Evolutionary conservation across 2,797 vertebrate species (phyloP), one percentile per base, ranked within the genome.

Genomic region (Lepilemur ruficaudatus): DNA sequence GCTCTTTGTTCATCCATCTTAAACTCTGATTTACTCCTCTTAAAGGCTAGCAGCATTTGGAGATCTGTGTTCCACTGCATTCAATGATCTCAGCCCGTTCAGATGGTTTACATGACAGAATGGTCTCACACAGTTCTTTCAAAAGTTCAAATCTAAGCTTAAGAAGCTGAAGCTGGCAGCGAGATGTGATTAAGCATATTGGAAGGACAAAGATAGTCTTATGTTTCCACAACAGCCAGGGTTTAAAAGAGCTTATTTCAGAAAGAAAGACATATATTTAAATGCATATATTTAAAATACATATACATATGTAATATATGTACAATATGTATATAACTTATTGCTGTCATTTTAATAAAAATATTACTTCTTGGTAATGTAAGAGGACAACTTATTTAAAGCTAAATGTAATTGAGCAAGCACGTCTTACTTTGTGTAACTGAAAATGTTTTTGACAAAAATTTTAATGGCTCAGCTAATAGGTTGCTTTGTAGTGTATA

Each of bases 61-160:
- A 82, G 61, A 88, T 67, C 72, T 82, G 5, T 94, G 52, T 84
- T 69, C 61, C 50, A 57, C 59, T 69, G 72, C 46, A 65, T 95
- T 91, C 65, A 92, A 4, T 57, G 28, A 82, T 75, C 86, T 94
- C 46, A 67, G 25, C 41, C 38, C 17, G 17, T 83, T 97, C 69
- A 32, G 65, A 65, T 73, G 57, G 43, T 65, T 94, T 89, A 61
- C 14, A 57, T 75, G 50, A 89, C 55, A 91, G 57, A 84, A 83
- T 78, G 80, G 32, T 79, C 46, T 86, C 50, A 79, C 5, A 14
- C 4, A 84, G 52, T 52, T 89, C 52, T 94, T 91, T 85, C 80
- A 48, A 89, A 94, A 95, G 85, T 93, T 96, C 75, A 95, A n/a
- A 73, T 96, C 55, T 80, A 87, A 70, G 61, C 61, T 93, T 82